Base-by-base conservation (phyloP, 2,797 vertebrate species). In the Gadopsis marmoratus region DNA sequence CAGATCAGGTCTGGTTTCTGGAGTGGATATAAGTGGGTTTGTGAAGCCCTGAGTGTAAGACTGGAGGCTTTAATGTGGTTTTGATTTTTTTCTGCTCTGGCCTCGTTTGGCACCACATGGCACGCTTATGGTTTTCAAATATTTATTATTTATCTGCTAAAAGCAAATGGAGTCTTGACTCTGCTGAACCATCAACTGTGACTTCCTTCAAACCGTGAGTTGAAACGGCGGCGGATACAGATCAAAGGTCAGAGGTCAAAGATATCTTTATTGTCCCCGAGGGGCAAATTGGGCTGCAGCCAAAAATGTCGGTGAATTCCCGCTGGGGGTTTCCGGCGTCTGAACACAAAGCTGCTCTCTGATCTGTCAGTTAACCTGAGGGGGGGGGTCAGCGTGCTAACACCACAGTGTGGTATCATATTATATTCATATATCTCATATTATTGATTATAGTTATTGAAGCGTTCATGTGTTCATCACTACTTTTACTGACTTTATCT, bases 271-370 rank as follows among this genome's bases (percentile, higher is more conserved):
- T 26, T 26, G 26, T 26, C 26, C 26, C 26, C 26, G 26, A 26
- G 26, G 26, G 26, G 26, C 26, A 26, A 26, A 26, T 26, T 26
- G 26, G 26, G 26, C 26, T 26, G 2, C 26, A 26, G 26, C 1
- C 26, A 26, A 26, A 26, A 26, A 26, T 26, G 26, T 71, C 31
- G 0, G 4, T 41, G 61, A 62, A 76, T 56, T 72, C 62, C 55
- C 41, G 0, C 26, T 26, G 26, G 26, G 1, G 26, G 26, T 26
- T 26, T 26, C 26, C 26, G 26, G 26, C 26, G 26, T 26, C 26
- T 39, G 53, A 76, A 75, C 78, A 71, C 78, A n/a, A 71, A 76
- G 67, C 71, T 60, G 54, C 73, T 61, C 37, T 66, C 48, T 68
- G 74, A 81, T 81, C 67, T 14, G 54, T 29, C 68, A 41, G 50